Base-by-base conservation (phyloP, 92 coral and sea anemone species). In the Nematostella vectensis region DNA sequence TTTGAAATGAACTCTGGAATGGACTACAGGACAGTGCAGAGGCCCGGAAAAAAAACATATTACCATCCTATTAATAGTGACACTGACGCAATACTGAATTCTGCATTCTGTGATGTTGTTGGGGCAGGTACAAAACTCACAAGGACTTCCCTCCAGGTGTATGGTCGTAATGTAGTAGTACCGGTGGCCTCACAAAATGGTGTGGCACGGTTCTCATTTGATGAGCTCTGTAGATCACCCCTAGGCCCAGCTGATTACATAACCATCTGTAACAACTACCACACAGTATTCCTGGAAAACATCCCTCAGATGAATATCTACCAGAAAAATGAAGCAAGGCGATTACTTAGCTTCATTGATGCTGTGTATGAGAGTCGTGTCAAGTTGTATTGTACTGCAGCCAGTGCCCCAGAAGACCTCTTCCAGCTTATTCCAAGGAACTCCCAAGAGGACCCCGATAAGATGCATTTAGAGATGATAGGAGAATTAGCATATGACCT, bases 401-500 rank as follows among this genome's bases (percentile, higher is more conserved):
- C 75, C 15, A 63, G 70, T 51, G 56, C 58, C 0, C 85, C 91
- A 3, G 76, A 72, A 11, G 81, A 83, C 0, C 63, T 83, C 52
- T 83, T 83, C 51, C 85, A 72, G 71, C 62, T 83, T 24, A 78
- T 83, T 55, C 93, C 82, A 1, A 69, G 57, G 24, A 72, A 78
- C 21, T 36, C 49, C n/a, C 65, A 66, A 4, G 54, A 56, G 2
- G 50, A 77, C 39, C 62, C 62, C 48, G 93, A 83, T 58, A 75
- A 83, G 67, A 83, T 83, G 93, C 93, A 83, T 53, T 54, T 83
- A 18, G 93, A 83, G 64, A 83, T 83, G 93, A 83, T 83, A 11
- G 93, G 93, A 2, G 93, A 83, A 27, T 29, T 83, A 71, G 93
- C 93, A 1, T 83, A 83, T 30, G 93, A 83, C 47, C 78, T 83